phyloP scores from a whole-genome alignment of 2,113 vertebrate genomes.

The Alligator mississippiensis region DNA sequence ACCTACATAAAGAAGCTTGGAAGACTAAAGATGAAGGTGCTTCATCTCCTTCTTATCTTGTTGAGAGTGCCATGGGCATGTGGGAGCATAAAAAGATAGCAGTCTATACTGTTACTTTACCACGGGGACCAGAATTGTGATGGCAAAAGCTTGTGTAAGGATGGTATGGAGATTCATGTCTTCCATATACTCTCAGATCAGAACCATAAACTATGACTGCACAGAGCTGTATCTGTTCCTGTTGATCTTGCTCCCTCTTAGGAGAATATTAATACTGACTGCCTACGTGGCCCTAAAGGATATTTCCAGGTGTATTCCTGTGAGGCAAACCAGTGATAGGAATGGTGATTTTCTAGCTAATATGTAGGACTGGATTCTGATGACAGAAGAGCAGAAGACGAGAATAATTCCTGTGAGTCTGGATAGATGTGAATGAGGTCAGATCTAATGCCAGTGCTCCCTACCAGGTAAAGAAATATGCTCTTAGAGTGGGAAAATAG shows the following conservation, averaged over 20 bases:
- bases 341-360: neutral
- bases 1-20: neutral
- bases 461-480: fast-evolving
- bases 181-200: too few species aligned
- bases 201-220: too few species aligned
- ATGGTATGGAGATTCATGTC: too few species aligned
- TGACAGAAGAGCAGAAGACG: neutral
- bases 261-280: too few species aligned
- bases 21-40: neutral
- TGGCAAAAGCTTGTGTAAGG: neutral
- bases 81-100: neutral
- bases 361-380: neutral
- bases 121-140: neutral
- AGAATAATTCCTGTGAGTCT: neutral
- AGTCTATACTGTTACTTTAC: neutral
- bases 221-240: too few species aligned
- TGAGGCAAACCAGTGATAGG: neutral
- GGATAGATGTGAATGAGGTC: neutral
- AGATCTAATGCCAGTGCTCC: neutral
- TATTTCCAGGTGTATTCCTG: too few species aligned
- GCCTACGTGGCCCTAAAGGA: too few species aligned
- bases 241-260: too few species aligned
- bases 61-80: neutral
- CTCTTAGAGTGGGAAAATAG: neutral
- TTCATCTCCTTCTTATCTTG: neutral